Conservation (phyloP, 2,113 vertebrate genomes). For the Hyla sarda region DNA sequence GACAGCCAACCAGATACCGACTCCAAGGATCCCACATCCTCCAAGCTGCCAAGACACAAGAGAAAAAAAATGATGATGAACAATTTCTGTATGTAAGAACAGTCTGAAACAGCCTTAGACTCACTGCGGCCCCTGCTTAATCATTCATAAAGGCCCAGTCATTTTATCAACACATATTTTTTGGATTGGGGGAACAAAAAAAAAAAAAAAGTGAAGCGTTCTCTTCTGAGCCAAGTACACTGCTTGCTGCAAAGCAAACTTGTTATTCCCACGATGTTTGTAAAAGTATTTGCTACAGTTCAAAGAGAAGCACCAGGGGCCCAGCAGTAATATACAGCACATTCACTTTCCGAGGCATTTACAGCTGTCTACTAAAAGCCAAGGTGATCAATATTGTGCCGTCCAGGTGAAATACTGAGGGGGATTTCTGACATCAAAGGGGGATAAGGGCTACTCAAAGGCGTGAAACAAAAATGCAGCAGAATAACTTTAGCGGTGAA, state of each 20-base stretch:
- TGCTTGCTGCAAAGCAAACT: background rate
- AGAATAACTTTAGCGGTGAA: background rate
- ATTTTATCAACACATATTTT: background rate
- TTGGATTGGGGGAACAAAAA: background rate
- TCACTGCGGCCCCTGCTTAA: background rate
- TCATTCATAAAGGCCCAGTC: background rate
- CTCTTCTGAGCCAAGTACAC: background rate
- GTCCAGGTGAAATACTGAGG: background rate
- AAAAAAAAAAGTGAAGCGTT: background rate
- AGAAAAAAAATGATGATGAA: background rate
- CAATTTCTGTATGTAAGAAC: background rate
- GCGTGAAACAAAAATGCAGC: background rate
- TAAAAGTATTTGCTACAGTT: background rate
- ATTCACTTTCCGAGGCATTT: background rate
- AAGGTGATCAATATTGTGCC: background rate
- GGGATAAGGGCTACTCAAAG: background rate
- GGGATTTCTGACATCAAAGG: background rate
- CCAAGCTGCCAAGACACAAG: conserved; percentile 73
- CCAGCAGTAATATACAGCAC: background rate
- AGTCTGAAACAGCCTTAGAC: background rate
- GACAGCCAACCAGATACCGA: conserved; percentile 83
- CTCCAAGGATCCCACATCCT: conserved; percentile 82
- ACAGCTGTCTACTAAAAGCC: background rate
- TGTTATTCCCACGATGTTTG: background rate
- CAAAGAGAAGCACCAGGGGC: background rate